Percentiles rank a stretch among this genome's conserved stretches.
These are phyloP conservation scores for Panthera leo DNA, from an alignment of 2,113 vertebrate species.

Conservation along the genomic window DNA sequence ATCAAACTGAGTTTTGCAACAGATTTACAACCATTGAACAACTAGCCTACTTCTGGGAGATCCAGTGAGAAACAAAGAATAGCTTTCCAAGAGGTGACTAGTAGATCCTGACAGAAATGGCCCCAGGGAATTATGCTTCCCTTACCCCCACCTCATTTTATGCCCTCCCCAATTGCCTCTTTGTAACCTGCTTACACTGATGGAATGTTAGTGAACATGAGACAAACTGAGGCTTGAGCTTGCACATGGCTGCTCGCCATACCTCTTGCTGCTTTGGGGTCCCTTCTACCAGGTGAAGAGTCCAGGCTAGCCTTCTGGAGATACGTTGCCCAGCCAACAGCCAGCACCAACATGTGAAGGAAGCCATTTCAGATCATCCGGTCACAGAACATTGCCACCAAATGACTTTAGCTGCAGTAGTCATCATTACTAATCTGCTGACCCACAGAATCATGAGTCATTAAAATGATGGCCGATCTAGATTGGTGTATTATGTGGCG, in stretches of 20 bases:
- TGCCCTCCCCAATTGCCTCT: not conserved
- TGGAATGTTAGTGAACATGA: not conserved
- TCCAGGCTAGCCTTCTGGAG: not conserved
- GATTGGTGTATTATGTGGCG: too few species aligned
- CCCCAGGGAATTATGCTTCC: not conserved
- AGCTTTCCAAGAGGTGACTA: not conserved
- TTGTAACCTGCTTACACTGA: not conserved
- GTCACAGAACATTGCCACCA: not conserved
- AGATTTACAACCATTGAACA: not conserved
- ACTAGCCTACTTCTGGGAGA: not conserved
- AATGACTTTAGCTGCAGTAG: not conserved
- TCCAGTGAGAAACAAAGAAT: not conserved
- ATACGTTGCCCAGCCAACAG: not conserved
- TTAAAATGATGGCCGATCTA: not conserved
- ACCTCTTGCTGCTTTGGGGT: not conserved
- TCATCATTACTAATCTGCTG: not conserved
- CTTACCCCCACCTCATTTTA: accelerated
- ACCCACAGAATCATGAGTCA: not conserved
- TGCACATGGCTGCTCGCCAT: not conserved
- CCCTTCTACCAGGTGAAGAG: not conserved
- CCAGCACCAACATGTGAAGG: not conserved
- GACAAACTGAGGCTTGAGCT: not conserved
- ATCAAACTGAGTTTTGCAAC: not conserved
- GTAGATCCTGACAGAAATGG: not conserved
- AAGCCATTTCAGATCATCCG: not conserved